Evolutionary conservation across 2,113 vertebrate species (phyloP), one percentile per base, ranked within the genome.

Genomic region (Bostrychus sinensis): DNA sequence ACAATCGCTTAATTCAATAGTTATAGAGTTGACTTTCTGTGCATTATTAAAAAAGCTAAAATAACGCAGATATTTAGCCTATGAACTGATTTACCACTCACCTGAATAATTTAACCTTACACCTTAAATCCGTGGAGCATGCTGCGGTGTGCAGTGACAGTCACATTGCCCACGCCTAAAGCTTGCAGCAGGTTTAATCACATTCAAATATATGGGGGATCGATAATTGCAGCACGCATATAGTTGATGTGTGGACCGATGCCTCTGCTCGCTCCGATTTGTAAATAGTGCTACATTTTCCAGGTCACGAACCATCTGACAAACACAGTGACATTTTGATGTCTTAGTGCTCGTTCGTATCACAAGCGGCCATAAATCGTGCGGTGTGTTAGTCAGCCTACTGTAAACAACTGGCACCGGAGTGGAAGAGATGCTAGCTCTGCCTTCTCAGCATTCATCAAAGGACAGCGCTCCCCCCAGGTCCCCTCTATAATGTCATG

Each of bases 401-500:
- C 80, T 83, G 80, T 86, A 86, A 85, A 89, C 80, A 85, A 78
- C 72, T 66, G 54, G 72, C 72, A 79, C 66, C 53, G 19, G 62
- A 78, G 55, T 57, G 64, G 25, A 50, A 50, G 67, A 45, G 69
- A 53, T 42, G 66, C 53, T 42, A 34, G 80, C 23, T 80, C 51
- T 87, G 85, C 85, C 62, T 66, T 2, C 78, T 89, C 87, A 89
- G 87, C 85, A 77, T 85, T 86, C 83, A 88, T 67, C 60, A 86
- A 88, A 89, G 88, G 86, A 83, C 86, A 85, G 60, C 28, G 50
- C 71, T 63, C 32, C 66, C 86, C 80, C 51, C 85, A 84, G 85
- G 85, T 75, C 72, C 63, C 50, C 65, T 54, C 72, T 75, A 82
- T 82, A 89, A 87, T 87, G 81, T 86, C 85, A 89, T 14, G 22